Base-by-base conservation (phyloP, 1,140 invertebrate genomes). In the Drosophila hydei region DNA sequence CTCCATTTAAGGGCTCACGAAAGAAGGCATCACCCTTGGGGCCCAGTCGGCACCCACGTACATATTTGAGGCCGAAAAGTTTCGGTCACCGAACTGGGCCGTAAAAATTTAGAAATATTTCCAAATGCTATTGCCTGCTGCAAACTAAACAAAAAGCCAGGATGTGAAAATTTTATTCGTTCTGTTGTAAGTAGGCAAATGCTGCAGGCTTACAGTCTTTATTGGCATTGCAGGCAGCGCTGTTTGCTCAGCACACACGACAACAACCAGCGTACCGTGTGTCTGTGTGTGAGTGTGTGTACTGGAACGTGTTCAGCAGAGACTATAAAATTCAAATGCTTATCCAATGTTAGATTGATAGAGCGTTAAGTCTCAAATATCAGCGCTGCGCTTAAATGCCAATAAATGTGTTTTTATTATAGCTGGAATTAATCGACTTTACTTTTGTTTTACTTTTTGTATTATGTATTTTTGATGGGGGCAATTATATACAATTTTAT, bases 131-230 rank as follows among this genome's bases (percentile, higher is more conserved):
- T 33, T 33, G 42, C 16, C 30, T 52, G 47, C 25, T 68, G 36
- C 47, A 60, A 61, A 69, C 65, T 69, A 61, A 61, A 47, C 25
- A 51, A 51, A 33, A 51, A 51, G 14, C 7, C 25, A 69, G 48
- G 47, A 50, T 40, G 52, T 69, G 43, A 69, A 61, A 69, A 38
- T 25, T 19, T 45, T 60, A 25, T 51, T 23, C 30, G 47, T 33
- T 11, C 42, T 27, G 61, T 63, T 21, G 33, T 51, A 71, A 62
- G 63, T 33, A 59, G 55, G 36, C 63, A 62, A 70, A 55, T 40
- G 50, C 60, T 71, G 68, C 45, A 64, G 47, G 47, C 69, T 59
- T 52, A 33, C 25, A 69, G 48, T 38, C 50, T 54, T 62, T 69
- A 69, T 69, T 69, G 48, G 48, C 58, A 61, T 52, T 69, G 65